These are phyloP conservation scores for Cotesia vestalis DNA, from an alignment of 1,140 invertebrate genomes.

Conservation along the genomic window DNA sequence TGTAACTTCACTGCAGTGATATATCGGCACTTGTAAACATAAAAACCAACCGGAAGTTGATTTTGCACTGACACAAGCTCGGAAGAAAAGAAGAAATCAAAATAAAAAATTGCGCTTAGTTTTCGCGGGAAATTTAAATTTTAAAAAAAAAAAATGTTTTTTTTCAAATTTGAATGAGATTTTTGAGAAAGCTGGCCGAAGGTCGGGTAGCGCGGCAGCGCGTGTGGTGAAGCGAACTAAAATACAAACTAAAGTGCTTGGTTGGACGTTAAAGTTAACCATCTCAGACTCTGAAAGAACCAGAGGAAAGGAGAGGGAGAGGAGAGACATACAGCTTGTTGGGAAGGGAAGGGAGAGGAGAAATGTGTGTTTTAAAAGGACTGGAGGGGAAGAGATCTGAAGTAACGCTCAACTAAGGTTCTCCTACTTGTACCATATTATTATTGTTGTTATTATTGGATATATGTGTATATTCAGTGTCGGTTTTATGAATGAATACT, in stretches of 20 bases:
- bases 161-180: not conserved
- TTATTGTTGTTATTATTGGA: too few relatives aligned
- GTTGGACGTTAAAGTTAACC: constrained; percentile 10
- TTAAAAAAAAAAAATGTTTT: not conserved
- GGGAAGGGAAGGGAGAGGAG: constrained; percentile 24
- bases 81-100: too few relatives aligned
- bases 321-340: constrained; percentile 34
- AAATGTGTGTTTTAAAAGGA: constrained; percentile 21
- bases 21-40: too few relatives aligned
- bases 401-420: constrained; percentile 38
- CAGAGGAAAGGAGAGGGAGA: constrained; percentile 27
- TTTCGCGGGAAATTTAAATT: too few relatives aligned
- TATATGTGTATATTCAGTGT: constrained; percentile 28
- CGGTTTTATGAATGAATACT: constrained; percentile 65
- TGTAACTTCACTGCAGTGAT: too few relatives aligned
- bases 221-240: constrained; percentile 5
- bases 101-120: too few relatives aligned
- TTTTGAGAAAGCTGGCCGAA: not conserved
- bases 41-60: too few relatives aligned
- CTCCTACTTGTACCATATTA: constrained; percentile 42
- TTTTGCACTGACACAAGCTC: too few relatives aligned
- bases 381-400: constrained; percentile 21
- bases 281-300: constrained; percentile 25
- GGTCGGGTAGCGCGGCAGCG: not conserved
- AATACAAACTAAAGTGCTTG: constrained; percentile 18